Base-by-base conservation (phyloP, 2,888 invertebrate genomes). In the Dryomyza anilis region DNA sequence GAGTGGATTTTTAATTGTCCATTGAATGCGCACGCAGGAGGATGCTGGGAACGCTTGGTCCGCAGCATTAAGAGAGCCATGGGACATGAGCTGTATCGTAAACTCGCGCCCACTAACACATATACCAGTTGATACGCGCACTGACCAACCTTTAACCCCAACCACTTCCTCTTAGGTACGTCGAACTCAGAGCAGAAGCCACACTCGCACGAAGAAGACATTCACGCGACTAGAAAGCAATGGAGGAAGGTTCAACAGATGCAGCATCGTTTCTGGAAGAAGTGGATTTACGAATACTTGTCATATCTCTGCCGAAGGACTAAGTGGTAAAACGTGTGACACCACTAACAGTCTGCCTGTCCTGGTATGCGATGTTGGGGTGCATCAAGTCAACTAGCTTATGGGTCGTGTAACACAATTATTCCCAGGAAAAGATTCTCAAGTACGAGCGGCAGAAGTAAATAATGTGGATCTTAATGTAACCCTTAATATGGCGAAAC, bases 41-140 rank as follows among this genome's bases (percentile, higher is more conserved):
- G 63, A 25, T 60, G 59, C 43, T 67, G 67, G 67, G 67, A 69
- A 29, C 58, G 57, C 10, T 50, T 69, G 21, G 62, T 67, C 1
- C 63, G 55, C 16, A 52, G 64, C 7, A 39, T 68, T 0, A 70
- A 68, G 25, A 25, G 33, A 23, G 23, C 55, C 3, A 21, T 67
- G n/a, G n/a, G 19, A 30, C 58, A 61, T 8, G 50, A 56, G 1
- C 23, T 69, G 62, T 39, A 63, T 69, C 2, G 58, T 66, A 6
- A 69, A 67, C 27, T 63, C 63, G 1, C 58, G 64, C 6, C 21
- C 46, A 4, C 45, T 68, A 8, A 66, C 65, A 0, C 21, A 68
- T 14, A 50, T 66, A n/a, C 68, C 65, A 1, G 5, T 68, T 1
- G 29, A 57, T 1, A 16, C 53, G 10, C 43, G 25, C 6, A 39